phyloP scores from a whole-genome alignment of 2,797 vertebrate genomes.

The Gambusia yucatana region DNA sequence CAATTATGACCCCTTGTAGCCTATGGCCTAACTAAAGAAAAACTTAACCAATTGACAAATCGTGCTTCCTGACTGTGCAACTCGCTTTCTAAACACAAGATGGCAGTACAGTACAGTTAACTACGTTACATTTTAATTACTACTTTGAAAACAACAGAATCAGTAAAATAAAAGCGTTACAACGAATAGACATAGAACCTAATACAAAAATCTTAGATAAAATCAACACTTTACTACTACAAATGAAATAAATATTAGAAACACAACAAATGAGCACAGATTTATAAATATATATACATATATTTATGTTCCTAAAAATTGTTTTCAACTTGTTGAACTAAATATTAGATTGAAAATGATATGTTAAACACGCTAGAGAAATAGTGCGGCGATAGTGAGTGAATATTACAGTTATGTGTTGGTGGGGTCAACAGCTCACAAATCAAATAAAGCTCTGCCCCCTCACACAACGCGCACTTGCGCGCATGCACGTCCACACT shows the following conservation, averaged over 20 bases:
- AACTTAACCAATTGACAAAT: conserved; percentile 4
- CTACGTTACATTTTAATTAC: neutral
- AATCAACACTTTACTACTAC: neutral
- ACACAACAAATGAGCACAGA: no score
- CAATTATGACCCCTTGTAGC: conserved; percentile 59
- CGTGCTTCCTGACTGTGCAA: neutral
- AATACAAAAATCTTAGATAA: neutral
- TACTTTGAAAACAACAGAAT: neutral
- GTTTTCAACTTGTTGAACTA: neutral
- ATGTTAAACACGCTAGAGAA: neutral
- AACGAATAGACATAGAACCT: neutral
- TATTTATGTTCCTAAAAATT: neutral
- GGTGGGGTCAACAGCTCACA: conserved; percentile 61
- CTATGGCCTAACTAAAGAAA: conserved; percentile 2
- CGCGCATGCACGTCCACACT: conserved; percentile 50
- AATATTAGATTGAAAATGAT: neutral
- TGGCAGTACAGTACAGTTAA: conserved; percentile 54
- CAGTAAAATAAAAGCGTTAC: neutral
- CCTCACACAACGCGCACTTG: conserved; percentile 51
- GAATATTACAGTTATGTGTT: conserved; percentile 21
- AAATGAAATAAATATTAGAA: neutral
- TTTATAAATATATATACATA: neutral
- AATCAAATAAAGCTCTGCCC: conserved; percentile 74
- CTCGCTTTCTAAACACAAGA: conserved; percentile 59
- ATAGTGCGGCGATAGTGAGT: neutral